phyloP scores from a whole-genome alignment of 2,797 vertebrate genomes.

The Neosilurus mollespiculum region DNA sequence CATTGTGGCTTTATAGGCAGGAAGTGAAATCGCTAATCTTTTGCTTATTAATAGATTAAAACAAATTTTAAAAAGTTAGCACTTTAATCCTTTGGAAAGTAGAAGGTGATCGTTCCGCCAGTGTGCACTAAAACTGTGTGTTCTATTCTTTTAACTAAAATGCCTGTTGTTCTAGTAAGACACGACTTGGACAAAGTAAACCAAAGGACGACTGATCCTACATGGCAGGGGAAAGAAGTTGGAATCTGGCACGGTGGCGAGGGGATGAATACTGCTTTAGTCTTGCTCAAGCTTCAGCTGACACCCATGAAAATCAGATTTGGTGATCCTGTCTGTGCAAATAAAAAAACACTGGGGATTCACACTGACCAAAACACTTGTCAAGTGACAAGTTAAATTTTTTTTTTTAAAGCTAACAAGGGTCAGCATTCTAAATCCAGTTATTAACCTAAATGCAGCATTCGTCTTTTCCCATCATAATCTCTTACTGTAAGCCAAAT shows the following conservation, averaged over 20 bases:
- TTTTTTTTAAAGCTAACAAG: neutral
- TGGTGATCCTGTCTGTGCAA: constrained; percentile 22
- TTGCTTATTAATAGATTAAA: too few relatives aligned
- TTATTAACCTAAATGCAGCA: neutral
- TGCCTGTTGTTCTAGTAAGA: neutral
- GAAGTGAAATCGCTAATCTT: too few relatives aligned
- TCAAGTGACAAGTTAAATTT: constrained; percentile 7
- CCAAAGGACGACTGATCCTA: neutral
- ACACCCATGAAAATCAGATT: constrained; percentile 34
- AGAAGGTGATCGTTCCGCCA: too few relatives aligned
- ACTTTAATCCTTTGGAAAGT: too few relatives aligned
- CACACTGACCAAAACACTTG: constrained; percentile 1
- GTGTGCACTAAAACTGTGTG: too few relatives aligned
- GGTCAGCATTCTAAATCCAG: neutral
- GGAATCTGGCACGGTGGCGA: constrained; percentile 7
- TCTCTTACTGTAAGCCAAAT: neutral
- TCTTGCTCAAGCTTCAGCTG: constrained; percentile 33
- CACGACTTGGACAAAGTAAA: neutral
- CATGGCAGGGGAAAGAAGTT: constrained; percentile 5
- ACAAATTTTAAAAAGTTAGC: too few relatives aligned
- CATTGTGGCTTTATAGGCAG: too few relatives aligned
- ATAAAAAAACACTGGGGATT: neutral
- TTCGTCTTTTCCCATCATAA: neutral
- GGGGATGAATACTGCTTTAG: constrained; percentile 32
- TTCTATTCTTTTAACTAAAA: neutral